Evolutionary conservation across 1,140 invertebrate species (phyloP).

Genomic region (Drosophila sucinea): DNA sequence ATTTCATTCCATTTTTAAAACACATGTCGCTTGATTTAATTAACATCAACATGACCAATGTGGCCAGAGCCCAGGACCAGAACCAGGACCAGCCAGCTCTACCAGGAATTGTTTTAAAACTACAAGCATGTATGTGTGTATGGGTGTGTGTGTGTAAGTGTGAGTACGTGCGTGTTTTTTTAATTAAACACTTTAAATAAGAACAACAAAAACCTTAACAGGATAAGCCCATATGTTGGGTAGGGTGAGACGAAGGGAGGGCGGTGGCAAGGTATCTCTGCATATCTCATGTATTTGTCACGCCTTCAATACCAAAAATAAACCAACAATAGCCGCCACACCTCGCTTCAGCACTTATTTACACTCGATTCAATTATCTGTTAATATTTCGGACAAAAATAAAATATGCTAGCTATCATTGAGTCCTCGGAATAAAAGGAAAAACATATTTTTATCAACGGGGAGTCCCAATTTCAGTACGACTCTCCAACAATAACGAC

Average conservation of each 20-base stretch:
- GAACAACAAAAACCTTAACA: conserved; percentile 16
- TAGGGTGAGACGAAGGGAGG: not conserved
- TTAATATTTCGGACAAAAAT: conserved; percentile 58
- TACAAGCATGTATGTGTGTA: not conserved
- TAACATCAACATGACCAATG: conserved; percentile 69
- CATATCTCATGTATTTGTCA: conserved; percentile 15
- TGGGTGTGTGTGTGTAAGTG: not conserved
- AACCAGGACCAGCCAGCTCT: not conserved
- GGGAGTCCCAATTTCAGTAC: conserved; percentile 1
- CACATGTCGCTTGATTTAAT: conserved; percentile 80
- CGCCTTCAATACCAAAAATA: conserved; percentile 1
- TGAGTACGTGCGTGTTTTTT: conserved; percentile 39
- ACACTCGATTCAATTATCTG: conserved; percentile 76
- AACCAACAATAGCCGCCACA: conserved; percentile 21
- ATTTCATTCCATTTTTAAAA: conserved; percentile 73
- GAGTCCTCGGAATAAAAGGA: not conserved
- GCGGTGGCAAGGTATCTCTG: not conserved
- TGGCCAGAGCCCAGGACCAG: conserved; percentile 37
- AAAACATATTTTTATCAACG: conserved; percentile 12
- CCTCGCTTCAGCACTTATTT: conserved; percentile 45
- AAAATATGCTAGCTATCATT: conserved; percentile 27
- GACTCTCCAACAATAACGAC: conserved; percentile 18
- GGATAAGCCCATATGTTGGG: not conserved
- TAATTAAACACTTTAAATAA: conserved; percentile 65
- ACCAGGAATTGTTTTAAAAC: conserved; percentile 34